Percentiles rank a stretch among this genome's conserved stretches.
These are phyloP conservation scores for Galeruca laticollis DNA, from an alignment of 2,888 invertebrate species.

Conservation along the genomic window DNA sequence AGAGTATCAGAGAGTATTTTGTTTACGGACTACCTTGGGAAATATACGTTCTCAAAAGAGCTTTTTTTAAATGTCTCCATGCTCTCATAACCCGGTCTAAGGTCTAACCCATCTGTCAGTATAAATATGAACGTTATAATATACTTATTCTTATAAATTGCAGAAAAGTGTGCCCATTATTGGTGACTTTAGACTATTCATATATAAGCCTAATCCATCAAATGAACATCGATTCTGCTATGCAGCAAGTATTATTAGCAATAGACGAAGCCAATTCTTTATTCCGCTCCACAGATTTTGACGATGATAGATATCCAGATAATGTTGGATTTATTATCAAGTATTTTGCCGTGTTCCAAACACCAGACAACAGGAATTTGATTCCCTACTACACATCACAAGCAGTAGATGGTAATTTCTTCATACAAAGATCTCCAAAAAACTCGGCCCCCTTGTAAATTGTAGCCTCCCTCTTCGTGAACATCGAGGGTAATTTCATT, in stretches of 20 bases:
- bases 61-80: no score
- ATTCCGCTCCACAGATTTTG: slow-evolving; percentile 70
- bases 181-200: slow-evolving; percentile 68
- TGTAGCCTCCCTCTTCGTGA: no score
- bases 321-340: slow-evolving; percentile 71
- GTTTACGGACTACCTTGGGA: no score
- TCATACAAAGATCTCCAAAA: slow-evolving; percentile 59
- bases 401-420: slow-evolving; percentile 65
- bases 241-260: slow-evolving; percentile 67
- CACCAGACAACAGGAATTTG: slow-evolving; percentile 65
- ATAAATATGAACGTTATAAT: no score
- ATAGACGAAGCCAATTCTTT: slow-evolving; percentile 70
- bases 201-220: slow-evolving; percentile 68
- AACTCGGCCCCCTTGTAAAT: no score
- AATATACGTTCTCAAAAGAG: no score
- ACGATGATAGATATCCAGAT: slow-evolving; percentile 70
- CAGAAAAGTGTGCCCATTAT: slow-evolving; percentile 65
- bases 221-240: slow-evolving; percentile 66
- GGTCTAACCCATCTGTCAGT: no score
- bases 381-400: slow-evolving; percentile 60
- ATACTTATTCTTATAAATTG: background rate
- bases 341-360: slow-evolving; percentile 68
- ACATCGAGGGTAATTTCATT: no score
- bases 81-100: no score
- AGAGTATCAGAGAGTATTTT: no score